A percentile compares a stretch with the other conserved stretches of the same genome.
These are phyloP conservation scores for Asbolus verrucosus DNA, from an alignment of 1,140 invertebrate genomes.

Conservation along the genomic window DNA sequence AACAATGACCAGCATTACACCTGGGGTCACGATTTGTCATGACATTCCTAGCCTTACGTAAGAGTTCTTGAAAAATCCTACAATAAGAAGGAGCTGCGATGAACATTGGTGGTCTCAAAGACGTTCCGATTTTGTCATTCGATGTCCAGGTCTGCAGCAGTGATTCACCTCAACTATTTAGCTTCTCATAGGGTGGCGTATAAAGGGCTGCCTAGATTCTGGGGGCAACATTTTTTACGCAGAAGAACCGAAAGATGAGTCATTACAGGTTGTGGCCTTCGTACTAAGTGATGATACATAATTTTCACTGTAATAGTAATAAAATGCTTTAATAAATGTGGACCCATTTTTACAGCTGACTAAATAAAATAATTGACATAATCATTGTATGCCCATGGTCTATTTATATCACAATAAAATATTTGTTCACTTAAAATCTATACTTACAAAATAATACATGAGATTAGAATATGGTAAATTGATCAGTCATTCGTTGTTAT, in stretches of 20 bases:
- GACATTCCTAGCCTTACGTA: slow-evolving; percentile 24
- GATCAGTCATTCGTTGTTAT: slow-evolving; percentile 49
- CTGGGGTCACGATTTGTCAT: slow-evolving; percentile 28
- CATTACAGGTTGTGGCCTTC: no score
- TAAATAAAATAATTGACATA: not conserved
- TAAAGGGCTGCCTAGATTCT: not conserved
- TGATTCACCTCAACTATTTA: slow-evolving; percentile 12
- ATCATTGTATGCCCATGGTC: no score
- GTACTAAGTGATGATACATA: no score
- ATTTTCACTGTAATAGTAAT: no score
- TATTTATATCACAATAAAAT: slow-evolving; percentile 39
- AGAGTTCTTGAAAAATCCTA: slow-evolving; percentile 2
- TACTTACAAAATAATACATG: slow-evolving; percentile 35
- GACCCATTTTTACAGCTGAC: no score
- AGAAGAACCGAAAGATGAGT: no score
- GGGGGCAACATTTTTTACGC: no score
- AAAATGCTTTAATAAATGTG: no score
- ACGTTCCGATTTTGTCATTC: slow-evolving; percentile 33
- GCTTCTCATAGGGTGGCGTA: not conserved
- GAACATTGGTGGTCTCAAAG: slow-evolving; percentile 1
- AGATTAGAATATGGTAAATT: slow-evolving; percentile 42
- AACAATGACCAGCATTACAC: slow-evolving; percentile 36
- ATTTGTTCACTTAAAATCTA: slow-evolving; percentile 35
- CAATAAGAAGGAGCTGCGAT: slow-evolving; percentile 17
- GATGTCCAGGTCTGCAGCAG: no score